A percentile compares a stretch with the other conserved stretches of the same genome.
Conservation (phyloP, 2,888 invertebrate genomes). For the Drosophila robusta region DNA sequence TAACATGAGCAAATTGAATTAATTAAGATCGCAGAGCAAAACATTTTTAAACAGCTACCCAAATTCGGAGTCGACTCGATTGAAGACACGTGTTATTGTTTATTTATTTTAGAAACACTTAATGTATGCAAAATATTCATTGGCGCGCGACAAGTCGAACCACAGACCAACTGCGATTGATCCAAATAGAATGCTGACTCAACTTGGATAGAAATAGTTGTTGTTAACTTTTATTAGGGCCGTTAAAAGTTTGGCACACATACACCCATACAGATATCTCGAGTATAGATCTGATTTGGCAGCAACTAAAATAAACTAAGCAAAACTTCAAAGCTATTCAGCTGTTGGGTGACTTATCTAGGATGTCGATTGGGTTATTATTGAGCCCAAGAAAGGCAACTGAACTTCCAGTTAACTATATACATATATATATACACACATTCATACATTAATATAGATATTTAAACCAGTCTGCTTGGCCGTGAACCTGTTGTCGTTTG, state of each 20-base stretch:
- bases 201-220: constrained; percentile 10
- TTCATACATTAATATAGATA: background rate
- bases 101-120: constrained; percentile 23
- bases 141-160: constrained; percentile 35
- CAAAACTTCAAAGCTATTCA: constrained; percentile 21
- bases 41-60: constrained; percentile 15
- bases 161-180: constrained; percentile 10
- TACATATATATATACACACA: background rate
- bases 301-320: background rate
- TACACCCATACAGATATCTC: constrained; percentile 4
- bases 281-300: constrained; percentile 3
- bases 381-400: constrained; percentile 5
- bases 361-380: constrained; percentile 3
- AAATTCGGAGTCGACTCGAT: constrained; percentile 21
- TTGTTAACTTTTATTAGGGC: constrained; percentile 11
- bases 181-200: constrained; percentile 37
- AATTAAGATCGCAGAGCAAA: constrained; percentile 23
- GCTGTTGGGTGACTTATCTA: constrained; percentile 1
- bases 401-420: background rate
- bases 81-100: constrained; percentile 57
- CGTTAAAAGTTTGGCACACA: constrained; percentile 21
- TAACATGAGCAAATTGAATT: constrained; percentile 19
- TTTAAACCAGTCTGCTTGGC: constrained; percentile 21
- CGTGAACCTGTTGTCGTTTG: constrained; percentile 26
- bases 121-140: constrained; percentile 44